phyloP scores from a whole-genome alignment of 2,888 invertebrate genomes.

The Drosophila siamana region DNA sequence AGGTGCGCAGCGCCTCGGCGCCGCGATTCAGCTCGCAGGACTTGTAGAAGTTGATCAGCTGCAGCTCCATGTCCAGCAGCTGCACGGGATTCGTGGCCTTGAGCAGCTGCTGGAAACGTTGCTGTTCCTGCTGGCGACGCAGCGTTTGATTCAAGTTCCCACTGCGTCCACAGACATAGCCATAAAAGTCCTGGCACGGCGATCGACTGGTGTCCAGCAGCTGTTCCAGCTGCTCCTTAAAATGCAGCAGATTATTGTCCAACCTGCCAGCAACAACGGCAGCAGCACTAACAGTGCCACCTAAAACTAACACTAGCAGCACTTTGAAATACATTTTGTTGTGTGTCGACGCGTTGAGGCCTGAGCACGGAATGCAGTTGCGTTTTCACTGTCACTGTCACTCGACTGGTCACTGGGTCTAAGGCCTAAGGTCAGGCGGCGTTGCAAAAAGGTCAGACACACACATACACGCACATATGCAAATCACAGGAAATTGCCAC shows the following conservation, averaged over 20 bases:
- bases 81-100: constrained; percentile 62
- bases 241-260: constrained; percentile 73
- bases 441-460: constrained; percentile 14
- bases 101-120: constrained; percentile 77
- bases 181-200: constrained; percentile 83
- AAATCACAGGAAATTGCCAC: constrained; percentile 46
- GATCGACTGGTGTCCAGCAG: constrained; percentile 68
- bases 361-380: constrained; percentile 40
- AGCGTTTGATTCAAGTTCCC: constrained; percentile 58
- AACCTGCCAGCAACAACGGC: constrained; percentile 42
- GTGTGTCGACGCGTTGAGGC: constrained; percentile 30
- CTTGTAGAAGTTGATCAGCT: constrained; percentile 80
- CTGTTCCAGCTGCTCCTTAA: constrained; percentile 75
- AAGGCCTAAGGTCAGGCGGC: constrained; percentile 34
- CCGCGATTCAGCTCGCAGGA: constrained; percentile 79
- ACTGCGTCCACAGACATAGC: constrained; percentile 78
- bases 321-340: constrained; percentile 38
- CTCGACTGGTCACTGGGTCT: constrained; percentile 20
- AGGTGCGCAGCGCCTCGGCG: constrained; percentile 68
- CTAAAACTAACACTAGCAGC: constrained; percentile 25
- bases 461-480: constrained; percentile 13
- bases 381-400: constrained; percentile 18
- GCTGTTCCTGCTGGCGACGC: constrained; percentile 67
- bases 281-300: background rate
- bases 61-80: constrained; percentile 79